These are phyloP conservation scores for Oryctes rhinoceros DNA, from an alignment of 1,140 invertebrate species.

Conservation along the genomic window DNA sequence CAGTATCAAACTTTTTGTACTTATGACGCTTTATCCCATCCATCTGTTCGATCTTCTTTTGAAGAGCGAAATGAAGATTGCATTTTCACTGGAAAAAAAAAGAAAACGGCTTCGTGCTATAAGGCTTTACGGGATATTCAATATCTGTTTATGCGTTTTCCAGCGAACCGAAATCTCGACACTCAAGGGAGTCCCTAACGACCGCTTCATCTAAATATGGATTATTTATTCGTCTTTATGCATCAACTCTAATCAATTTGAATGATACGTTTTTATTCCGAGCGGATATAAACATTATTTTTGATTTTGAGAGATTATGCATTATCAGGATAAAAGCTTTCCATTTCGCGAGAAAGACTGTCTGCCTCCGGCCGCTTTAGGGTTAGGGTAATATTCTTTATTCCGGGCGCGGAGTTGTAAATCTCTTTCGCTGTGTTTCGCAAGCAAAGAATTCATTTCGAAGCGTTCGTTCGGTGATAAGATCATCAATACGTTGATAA, in stretches of 20 bases:
- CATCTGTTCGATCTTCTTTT: background rate
- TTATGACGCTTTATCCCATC: background rate
- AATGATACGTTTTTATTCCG: conserved; percentile 53
- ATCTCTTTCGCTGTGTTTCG: background rate
- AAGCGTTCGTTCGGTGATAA: too few relatives aligned
- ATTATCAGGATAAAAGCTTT: conserved; percentile 44
- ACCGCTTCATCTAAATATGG: conserved; percentile 55
- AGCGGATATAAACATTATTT: conserved; percentile 54
- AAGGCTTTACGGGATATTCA: conserved; percentile 40
- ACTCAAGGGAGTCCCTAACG: conserved; percentile 52
- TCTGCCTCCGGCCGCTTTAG: background rate
- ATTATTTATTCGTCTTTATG: conserved; percentile 55
- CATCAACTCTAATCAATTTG: conserved; percentile 54
- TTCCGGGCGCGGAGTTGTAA: background rate
- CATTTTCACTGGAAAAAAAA: background rate
- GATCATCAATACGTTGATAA: too few relatives aligned
- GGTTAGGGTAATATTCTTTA: conserved; percentile 41
- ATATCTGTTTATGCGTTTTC: conserved; percentile 50
- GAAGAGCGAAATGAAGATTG: background rate
- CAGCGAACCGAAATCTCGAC: conserved; percentile 47
- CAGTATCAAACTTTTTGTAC: background rate
- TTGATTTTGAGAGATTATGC: conserved; percentile 49
- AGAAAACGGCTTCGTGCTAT: background rate
- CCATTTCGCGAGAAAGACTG: conserved; percentile 29
- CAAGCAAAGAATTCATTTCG: background rate